These are phyloP conservation scores for Ptiloglossa arizonensis DNA, from an alignment of 1,140 invertebrate genomes.

Conservation along the genomic window DNA sequence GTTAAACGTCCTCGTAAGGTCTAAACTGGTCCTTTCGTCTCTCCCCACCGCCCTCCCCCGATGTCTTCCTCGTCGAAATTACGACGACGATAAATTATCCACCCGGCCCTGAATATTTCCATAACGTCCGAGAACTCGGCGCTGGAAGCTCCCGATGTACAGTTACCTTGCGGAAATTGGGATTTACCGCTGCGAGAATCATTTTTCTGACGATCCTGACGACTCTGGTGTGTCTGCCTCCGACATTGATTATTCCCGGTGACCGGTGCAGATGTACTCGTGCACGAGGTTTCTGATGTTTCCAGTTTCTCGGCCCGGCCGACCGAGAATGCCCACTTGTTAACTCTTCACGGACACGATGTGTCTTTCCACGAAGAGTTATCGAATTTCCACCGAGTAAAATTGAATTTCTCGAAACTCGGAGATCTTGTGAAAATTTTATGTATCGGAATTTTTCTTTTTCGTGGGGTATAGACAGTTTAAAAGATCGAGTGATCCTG, in stretches of 20 bases:
- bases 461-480: too few species aligned
- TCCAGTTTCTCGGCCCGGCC: neutral
- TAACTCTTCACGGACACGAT: too few species aligned
- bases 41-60: too few species aligned
- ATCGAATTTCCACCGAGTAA: neutral
- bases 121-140: neutral
- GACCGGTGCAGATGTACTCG: neutral
- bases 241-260: neutral
- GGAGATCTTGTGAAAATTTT: too few species aligned
- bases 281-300: neutral
- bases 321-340: neutral
- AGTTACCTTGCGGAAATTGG: slow-evolving; percentile 52
- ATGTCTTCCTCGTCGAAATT: too few species aligned
- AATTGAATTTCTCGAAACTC: neutral
- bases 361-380: too few species aligned
- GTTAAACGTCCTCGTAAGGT: too few species aligned
- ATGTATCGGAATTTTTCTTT: too few species aligned
- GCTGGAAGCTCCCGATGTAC: slow-evolving; percentile 4
- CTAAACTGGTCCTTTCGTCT: neutral
- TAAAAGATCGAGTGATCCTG: too few species aligned
- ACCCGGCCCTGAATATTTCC: neutral
- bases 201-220: slow-evolving; percentile 19
- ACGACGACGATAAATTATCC: slow-evolving; percentile 33
- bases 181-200: slow-evolving; percentile 38
- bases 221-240: neutral